Base-by-base conservation (phyloP, 2,888 invertebrate species). In the Onchidella celtica region DNA sequence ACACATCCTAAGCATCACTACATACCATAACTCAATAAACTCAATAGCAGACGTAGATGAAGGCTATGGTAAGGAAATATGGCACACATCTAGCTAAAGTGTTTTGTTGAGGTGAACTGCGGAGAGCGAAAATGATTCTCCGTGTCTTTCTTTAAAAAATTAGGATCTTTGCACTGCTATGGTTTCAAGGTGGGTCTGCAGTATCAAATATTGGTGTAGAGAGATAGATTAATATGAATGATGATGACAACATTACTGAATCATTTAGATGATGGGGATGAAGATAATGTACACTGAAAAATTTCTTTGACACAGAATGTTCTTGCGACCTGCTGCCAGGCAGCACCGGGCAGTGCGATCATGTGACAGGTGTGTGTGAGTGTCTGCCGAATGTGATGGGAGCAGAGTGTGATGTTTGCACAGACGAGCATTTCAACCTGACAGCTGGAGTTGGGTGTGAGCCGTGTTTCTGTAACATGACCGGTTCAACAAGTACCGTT, bases 331-430 rank as follows among this genome's bases (percentile, higher is more conserved):
- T 32, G 21, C 57, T 65, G 32, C 59, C 84, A 6, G 88, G 89
- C 3, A 66, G 86, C 6, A 85, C 86, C 9, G 88, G 89, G 3
- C 82, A 85, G 24, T 90, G 90, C 79, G 80, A 89, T 82, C 85
- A 78, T 68, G 11, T 27, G 17, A 86, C 85, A 0, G 88, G 89
- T 9, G 76, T 65, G n/a, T 90, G 90, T 77, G 83, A 70, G n/a
- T 90, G 90, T 83, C 82, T 83, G 34, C 83, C 85, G 0, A 87
- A 88, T 69, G 87, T 89, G n/a, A 69, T 61, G 9, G 85, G 87
- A 11, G 81, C 79, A 55, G 47, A 55, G 14, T 90, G 90, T 83
- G 84, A 81, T 24, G 17, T 74, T 11, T 90, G 90, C 77, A 83
- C 72, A n/a, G 55, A 69, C 70, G 84, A 81, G 75, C 75, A 82